Percentiles rank a stretch among this genome's conserved stretches.
Evolutionary conservation across 1,140 invertebrate species (phyloP).

Genomic region (Protaetia brevitarsis): DNA sequence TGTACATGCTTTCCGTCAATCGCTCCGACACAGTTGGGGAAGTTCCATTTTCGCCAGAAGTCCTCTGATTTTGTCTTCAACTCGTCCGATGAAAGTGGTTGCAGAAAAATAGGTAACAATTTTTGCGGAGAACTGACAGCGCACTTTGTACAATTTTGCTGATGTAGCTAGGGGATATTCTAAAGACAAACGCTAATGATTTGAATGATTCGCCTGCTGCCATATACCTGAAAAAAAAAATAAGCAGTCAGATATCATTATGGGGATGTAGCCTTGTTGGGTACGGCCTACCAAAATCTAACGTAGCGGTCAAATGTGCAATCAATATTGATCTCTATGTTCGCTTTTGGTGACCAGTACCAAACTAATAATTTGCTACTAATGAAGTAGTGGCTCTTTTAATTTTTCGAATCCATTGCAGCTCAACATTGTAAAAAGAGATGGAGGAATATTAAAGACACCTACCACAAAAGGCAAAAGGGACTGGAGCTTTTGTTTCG

Average conservation of each 20-base stretch:
- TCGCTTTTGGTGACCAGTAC: too few species aligned
- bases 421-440: too few species aligned
- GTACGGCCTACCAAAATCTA: too few species aligned
- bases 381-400: background rate
- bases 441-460: conserved; percentile 4
- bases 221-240: conserved; percentile 7
- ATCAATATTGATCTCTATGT: too few species aligned
- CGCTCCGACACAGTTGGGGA: conserved; percentile 52
- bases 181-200: conserved; percentile 31
- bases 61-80: conserved; percentile 34
- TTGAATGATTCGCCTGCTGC: conserved; percentile 28
- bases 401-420: too few species aligned
- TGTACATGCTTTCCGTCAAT: conserved; percentile 50
- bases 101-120: background rate
- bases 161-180: conserved; percentile 30
- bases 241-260: background rate
- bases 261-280: background rate
- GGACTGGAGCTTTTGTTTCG: background rate
- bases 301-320: too few species aligned
- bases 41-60: conserved; percentile 49
- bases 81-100: background rate
- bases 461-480: background rate
- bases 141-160: conserved; percentile 22
- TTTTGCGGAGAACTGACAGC: background rate
- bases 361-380: background rate